Evolutionary conservation across 2,888 invertebrate genomes (phyloP).

Genomic region (Acleris cristana): DNA sequence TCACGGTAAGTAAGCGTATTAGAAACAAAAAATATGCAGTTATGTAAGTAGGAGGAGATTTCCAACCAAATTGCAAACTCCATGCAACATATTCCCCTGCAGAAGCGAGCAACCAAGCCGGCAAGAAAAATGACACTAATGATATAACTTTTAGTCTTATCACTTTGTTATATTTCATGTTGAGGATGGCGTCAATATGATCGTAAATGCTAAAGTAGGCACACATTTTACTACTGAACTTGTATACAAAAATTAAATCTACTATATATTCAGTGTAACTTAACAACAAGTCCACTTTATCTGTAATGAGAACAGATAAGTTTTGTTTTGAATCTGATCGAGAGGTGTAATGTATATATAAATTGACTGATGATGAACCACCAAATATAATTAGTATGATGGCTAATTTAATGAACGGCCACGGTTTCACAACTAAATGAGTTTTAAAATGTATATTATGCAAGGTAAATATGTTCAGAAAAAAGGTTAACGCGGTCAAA

Average conservation of each 20-base stretch:
- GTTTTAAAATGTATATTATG: not conserved
- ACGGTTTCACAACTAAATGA: not conserved
- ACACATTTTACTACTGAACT: not conserved
- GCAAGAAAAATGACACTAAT: not conserved
- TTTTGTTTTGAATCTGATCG: not conserved
- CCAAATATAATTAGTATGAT: not conserved
- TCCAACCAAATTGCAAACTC: not conserved
- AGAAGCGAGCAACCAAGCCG: not conserved
- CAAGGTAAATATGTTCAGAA: not conserved
- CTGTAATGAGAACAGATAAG: not conserved
- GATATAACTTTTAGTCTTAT: not conserved
- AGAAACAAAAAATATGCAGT: slow-evolving; percentile 7
- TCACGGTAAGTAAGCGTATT: not conserved
- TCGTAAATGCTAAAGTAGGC: not conserved
- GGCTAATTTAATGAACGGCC: slow-evolving; percentile 1
- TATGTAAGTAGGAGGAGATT: not conserved
- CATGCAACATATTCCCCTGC: not conserved
- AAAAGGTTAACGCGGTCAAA: not conserved
- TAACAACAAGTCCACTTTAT: not conserved
- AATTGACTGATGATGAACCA: not conserved
- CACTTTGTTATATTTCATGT: not conserved
- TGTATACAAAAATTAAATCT: not conserved
- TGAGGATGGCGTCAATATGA: not conserved
- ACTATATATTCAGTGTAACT: not conserved
- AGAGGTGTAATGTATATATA: not conserved